These are phyloP conservation scores for Lophotis ruficrista DNA, from an alignment of 2,113 vertebrate species.

Conservation along the genomic window DNA sequence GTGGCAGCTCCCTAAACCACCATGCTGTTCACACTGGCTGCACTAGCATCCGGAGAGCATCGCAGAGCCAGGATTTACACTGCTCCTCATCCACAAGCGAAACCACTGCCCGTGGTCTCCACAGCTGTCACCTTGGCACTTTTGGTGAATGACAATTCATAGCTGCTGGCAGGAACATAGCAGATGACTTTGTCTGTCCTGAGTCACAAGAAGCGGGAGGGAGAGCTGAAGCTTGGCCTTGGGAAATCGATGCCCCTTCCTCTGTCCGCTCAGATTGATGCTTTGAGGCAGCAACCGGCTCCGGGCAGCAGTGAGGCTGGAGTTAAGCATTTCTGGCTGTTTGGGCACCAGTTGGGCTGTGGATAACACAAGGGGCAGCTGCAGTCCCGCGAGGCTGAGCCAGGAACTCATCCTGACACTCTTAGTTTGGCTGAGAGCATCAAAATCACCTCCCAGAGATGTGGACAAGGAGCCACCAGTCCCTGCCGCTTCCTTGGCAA, in stretches of 20 bases:
- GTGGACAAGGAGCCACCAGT: neutral
- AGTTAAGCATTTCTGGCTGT: neutral
- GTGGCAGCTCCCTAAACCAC: rapidly evolving
- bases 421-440: neutral
- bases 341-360: neutral
- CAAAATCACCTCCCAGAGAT: neutral
- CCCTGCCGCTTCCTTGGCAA: rapidly evolving
- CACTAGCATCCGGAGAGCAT: rapidly evolving
- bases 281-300: neutral
- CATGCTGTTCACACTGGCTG: rapidly evolving
- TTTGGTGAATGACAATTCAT: neutral
- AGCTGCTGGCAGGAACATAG: neutral
- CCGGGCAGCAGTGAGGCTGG: neutral
- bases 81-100: neutral
- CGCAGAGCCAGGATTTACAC: neutral
- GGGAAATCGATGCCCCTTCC: neutral
- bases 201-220: neutral
- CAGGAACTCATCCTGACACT: neutral
- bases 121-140: conserved; percentile 20
- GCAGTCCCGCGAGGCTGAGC: neutral
- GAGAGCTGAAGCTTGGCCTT: neutral
- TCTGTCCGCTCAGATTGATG: neutral
- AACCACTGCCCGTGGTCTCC: neutral
- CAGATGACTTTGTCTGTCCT: neutral
- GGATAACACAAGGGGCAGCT: neutral